Base-by-base conservation (phyloP, 2,113 vertebrate species). In the Paramormyrops kingsleyae region DNA sequence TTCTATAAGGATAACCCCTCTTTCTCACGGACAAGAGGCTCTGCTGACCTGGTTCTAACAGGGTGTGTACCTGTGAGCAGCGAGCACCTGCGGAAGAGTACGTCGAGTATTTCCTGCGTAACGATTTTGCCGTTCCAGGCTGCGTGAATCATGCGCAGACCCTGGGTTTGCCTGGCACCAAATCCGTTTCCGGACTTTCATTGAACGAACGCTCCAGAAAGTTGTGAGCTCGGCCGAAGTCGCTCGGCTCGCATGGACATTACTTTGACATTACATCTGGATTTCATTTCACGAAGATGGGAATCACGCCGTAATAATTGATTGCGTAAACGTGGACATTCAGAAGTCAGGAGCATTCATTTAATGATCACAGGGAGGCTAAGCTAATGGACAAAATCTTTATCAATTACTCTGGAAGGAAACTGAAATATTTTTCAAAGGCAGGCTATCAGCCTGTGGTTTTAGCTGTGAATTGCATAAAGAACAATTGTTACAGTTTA, bases 301-400 rank as follows among this genome's bases (percentile, higher is more conserved):
- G 42, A 24, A 66, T 13, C 24, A 17, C 12, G 9, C 42, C 46
- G 39, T 6, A 74, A 88, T 44, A 53, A 70, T 44, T 66, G 53
- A 88, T 46, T 44, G 53, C 44, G 1, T 24, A 46, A 70, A 88
- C 17, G n/a, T 88, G 87, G 35, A 42, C 87, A 13, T 88, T 88
- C 39, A 59, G 53, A 88, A 46, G 5, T 87, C 19, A 42, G 87
- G 74, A 88, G 35, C 39, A 59, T 83, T 53, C 8, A 21, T 90
- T 92, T 88, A 74, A 87, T 91, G 85, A 91, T 87, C 85, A 42
- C 31, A 42, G 70, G 85, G 88, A 89, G 92, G 91, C 89, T 91
- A 90, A 80, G 83, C 39, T 91, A 77, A 87, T 86, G 89, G 86
- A 47, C 21, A 46, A 84, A 84, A 84, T 84, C 42, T 10, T 77